Percentiles rank a stretch among this genome's conserved stretches.
Conservation (phyloP, 35 echinoderm and acorn worm genomes). For the Patiria miniata region DNA sequence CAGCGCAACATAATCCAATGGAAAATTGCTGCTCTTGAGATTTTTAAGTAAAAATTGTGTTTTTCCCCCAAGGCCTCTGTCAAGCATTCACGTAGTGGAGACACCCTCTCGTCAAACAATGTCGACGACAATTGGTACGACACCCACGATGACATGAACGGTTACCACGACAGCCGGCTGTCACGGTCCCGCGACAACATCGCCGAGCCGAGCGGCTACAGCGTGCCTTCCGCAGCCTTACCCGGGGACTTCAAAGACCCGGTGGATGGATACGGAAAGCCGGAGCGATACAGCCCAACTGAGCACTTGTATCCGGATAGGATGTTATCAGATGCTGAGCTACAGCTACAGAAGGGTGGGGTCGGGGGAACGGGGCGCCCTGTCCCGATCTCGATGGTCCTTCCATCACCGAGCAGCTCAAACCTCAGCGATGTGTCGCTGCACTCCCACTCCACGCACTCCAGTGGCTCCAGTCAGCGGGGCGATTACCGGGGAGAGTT, state of each 20-base stretch:
- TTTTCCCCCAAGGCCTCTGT: constrained; percentile 50
- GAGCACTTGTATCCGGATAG: constrained; percentile 62
- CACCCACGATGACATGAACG: constrained; percentile 71
- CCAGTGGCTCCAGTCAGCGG: constrained; percentile 66
- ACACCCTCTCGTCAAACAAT: constrained; percentile 66
- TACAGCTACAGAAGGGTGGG: not conserved
- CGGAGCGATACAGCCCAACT: constrained; percentile 85
- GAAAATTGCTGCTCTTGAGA: too few relatives aligned
- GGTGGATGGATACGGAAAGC: constrained; percentile 54
- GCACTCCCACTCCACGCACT: constrained; percentile 65
- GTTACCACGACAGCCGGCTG: constrained; percentile 76
- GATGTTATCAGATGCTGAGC: not conserved
- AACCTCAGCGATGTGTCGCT: constrained; percentile 84
- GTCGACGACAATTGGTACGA: constrained; percentile 98
- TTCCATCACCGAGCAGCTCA: constrained; percentile 54
- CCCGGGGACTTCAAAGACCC: constrained; percentile 23
- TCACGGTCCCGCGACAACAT: constrained; percentile 57
- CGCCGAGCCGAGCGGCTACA: constrained; percentile 35
- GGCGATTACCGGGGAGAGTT: constrained; percentile 25
- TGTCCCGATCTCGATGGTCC: not conserved
- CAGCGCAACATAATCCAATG: too few relatives aligned
- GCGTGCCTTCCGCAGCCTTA: constrained; percentile 1
- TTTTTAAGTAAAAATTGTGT: not conserved
- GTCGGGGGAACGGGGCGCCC: not conserved
- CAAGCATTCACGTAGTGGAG: constrained; percentile 67